Base-by-base conservation (phyloP, 2,888 invertebrate genomes). In the Lepidochrysops patricia region DNA sequence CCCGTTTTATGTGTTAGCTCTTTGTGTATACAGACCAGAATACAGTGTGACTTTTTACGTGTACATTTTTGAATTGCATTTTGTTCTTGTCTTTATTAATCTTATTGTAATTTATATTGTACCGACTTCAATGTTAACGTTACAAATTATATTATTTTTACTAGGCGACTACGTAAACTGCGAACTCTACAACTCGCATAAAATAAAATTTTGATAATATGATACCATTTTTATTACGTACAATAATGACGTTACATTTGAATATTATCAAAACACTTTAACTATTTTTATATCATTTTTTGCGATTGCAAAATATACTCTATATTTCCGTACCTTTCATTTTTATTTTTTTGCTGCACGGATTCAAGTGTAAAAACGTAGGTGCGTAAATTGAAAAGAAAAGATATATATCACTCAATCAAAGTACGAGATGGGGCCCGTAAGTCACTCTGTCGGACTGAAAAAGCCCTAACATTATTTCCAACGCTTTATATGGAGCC, bases 381-480 rank as follows among this genome's bases (percentile, higher is more conserved):
- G 9, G 1, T 19, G 6, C 19, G 43, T 43, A 43, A 43, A 43
- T 43, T 19, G 4, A 23, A 43, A 43, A 43, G 43, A 19, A 19
- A 43, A 19, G 19, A 43, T 43, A 43, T 43, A 43, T 43, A 43
- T 43, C 43, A 19, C 19, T 43, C 43, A 19, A 7, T 43, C 43
- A 19, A 43, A 19, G 52, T 15, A 27, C 13, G 13, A 2, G 27
- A 52, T 52, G 52, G 52, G 26, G 27, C 13, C 27, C 27, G 27
- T 52, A 27, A 52, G 26, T 15, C 27, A 26, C 13, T 13, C 26
- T 13, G 27, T 26, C 52, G 12, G 43, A n/a, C 52, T 26, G 52
- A 52, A 26, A 52, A 52, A 27, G 52, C 52, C 27, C 52, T 52
- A 13, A 26, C 9, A 52, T 52, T 52, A 52, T 27, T 52, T 52